Percentiles rank a stretch among this genome's conserved stretches.
phyloP scores from a whole-genome alignment of 2,888 invertebrate species.

The Caenorhabditis plicata region DNA sequence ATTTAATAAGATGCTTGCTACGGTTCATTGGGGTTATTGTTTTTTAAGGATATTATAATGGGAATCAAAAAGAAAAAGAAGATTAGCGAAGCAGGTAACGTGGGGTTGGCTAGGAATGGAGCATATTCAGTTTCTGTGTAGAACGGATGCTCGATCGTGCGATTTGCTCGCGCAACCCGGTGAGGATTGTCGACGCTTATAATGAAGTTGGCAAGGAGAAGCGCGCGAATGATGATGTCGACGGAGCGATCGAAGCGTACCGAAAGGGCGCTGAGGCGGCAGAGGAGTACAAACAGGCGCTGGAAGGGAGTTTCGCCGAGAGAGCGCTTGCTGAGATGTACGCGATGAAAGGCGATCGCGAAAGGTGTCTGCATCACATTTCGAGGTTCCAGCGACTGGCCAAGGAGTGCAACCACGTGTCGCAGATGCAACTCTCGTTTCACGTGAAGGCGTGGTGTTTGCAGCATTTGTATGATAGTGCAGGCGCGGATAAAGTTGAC shows the following conservation, averaged over 20 bases:
- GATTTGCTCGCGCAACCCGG: no score
- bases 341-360: constrained; percentile 6
- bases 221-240: constrained; percentile 1
- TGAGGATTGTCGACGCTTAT: constrained; percentile 5
- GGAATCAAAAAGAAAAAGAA: no score
- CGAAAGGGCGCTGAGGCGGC: constrained; percentile 17
- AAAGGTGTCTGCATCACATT: constrained; percentile 1
- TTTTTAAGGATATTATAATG: no score
- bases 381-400: constrained; percentile 3
- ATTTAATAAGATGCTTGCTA: no score
- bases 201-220: constrained; percentile 7
- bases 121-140: no score
- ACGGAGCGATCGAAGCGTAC: constrained; percentile 7
- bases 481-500: neutral
- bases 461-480: constrained; percentile 8
- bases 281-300: neutral
- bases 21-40: no score
- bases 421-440: constrained; percentile 18
- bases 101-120: no score
- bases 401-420: neutral
- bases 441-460: constrained; percentile 31
- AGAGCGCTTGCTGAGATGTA: constrained; percentile 7
- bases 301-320: constrained; percentile 9
- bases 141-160: no score
- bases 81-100: no score